Evolutionary conservation across 2,113 vertebrate genomes (phyloP).

Genomic region (Pogona vitticeps): DNA sequence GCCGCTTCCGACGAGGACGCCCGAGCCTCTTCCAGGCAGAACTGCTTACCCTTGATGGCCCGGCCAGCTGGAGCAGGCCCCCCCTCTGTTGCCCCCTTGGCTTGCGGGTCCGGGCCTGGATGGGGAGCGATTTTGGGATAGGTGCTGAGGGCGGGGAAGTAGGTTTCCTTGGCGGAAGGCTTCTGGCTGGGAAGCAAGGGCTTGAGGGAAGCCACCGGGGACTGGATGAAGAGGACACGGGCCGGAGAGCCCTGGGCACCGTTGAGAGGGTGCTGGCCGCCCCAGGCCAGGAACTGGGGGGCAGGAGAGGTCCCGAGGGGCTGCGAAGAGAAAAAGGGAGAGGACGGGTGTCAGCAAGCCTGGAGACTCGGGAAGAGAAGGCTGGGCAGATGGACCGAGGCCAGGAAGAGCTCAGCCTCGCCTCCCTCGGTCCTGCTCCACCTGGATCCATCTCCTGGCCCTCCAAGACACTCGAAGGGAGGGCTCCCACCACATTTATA

Average conservation of each 20-base stretch:
- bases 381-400: no score
- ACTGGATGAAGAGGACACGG: slow-evolving; percentile 68
- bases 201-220: slow-evolving; percentile 21
- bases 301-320: slow-evolving; percentile 49
- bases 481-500: no score
- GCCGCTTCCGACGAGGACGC: background rate
- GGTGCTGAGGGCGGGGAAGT: slow-evolving; percentile 69
- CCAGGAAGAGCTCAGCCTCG: no score
- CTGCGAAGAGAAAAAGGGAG: slow-evolving; percentile 33
- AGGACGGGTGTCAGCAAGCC: background rate
- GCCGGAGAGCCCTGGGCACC: background rate
- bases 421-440: no score
- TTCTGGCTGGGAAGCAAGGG: slow-evolving; percentile 3
- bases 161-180: slow-evolving; percentile 28
- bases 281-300: slow-evolving; percentile 56
- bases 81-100: background rate
- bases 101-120: slow-evolving; percentile 47
- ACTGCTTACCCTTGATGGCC: background rate
- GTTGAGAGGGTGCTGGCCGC: background rate
- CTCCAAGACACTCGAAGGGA: no score
- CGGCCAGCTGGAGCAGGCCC: background rate
- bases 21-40: background rate
- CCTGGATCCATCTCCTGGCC: no score
- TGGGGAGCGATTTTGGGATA: slow-evolving; percentile 78
- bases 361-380: no score